Evolutionary conservation across 2,797 vertebrate genomes (phyloP), one percentile per base, ranked within the genome.

Genomic region (Parauchenoglanis ngamensis): DNA sequence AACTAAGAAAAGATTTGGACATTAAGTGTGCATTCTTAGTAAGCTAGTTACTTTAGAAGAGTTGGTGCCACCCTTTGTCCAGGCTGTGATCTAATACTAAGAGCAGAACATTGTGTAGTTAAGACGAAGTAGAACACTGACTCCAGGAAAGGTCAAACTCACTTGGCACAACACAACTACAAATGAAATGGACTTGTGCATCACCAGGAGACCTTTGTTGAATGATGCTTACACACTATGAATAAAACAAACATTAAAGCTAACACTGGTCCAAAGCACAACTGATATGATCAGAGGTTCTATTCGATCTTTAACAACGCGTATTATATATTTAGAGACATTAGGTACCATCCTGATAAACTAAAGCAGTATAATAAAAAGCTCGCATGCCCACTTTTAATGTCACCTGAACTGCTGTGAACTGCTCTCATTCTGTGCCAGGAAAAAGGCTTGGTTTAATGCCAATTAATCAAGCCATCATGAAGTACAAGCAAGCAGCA

Each of bases 371-470:
- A 49, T 31, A 68, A 7, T 79, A 56, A 57, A 25, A 59, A 10
- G 23, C 4, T 65, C 40, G 1, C 46, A 76, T 19, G 13, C 49
- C n/a, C 40, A 81, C 76, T 44, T 61, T 75, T 68, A 85, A 49
- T 46, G 31, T 49, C 15, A 65, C 6, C 23, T 46, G 73, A 86
- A 86, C 80, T 84, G 10, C 17, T 31, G 54, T 73, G 73, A 87
- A 86, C 84, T 40, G 40, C 40, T 61, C 31, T 61, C 3, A 40
- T 25, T 28, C 2, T 1, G 23, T 56, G 49, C 49, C 68, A 80
- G 59, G 40, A n/a, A 76, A 40, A 87, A 59, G 52, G 35, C 72
- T 85, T 88, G 80, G 25, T 87, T 84, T 84, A 80, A 59, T 61
- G 57, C 7, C 70, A 86, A 75, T 75, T 17, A 21, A 83, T 87